A percentile compares a stretch with the other conserved stretches of the same genome.
phyloP scores from a whole-genome alignment of 2,113 vertebrate species.

The Mormyrus lacerda region DNA sequence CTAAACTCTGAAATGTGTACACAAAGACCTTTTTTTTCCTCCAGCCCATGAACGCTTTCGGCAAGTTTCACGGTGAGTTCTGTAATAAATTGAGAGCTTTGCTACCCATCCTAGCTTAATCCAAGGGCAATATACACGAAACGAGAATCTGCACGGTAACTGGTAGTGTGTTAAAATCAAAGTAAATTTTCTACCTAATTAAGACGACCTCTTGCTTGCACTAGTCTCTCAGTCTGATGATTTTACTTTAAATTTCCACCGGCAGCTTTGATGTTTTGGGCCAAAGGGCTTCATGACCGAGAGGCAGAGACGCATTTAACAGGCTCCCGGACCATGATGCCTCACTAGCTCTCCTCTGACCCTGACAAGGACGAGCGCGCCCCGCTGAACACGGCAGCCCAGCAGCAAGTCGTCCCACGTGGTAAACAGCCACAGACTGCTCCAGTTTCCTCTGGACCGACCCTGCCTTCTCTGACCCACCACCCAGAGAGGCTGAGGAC shows the following conservation, averaged over 20 bases:
- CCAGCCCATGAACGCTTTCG: slow-evolving; percentile 14
- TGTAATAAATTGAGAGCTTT: background rate
- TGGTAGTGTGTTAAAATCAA: background rate
- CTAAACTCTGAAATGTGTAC: background rate
- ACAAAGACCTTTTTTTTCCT: background rate
- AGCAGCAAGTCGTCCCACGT: background rate
- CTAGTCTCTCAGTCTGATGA: background rate
- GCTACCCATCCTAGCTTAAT: background rate
- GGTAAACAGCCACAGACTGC: background rate
- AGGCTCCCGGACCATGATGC: background rate
- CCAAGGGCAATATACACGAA: background rate
- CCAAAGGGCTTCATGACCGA: background rate
- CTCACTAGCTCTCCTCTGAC: background rate
- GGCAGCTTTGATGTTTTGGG: background rate
- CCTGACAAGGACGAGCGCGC: background rate
- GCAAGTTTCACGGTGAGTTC: background rate
- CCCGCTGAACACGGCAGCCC: background rate
- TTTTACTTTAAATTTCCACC: background rate
- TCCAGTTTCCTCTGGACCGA: background rate
- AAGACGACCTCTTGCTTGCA: background rate
- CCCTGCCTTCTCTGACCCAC: background rate
- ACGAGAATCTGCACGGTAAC: background rate
- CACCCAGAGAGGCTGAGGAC: background rate
- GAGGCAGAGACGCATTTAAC: background rate
- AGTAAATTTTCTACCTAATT: slow-evolving; percentile 4